These are phyloP conservation scores for Porites australiensis DNA, from an alignment of 64 coral and sea anemone species.

Conservation along the genomic window DNA sequence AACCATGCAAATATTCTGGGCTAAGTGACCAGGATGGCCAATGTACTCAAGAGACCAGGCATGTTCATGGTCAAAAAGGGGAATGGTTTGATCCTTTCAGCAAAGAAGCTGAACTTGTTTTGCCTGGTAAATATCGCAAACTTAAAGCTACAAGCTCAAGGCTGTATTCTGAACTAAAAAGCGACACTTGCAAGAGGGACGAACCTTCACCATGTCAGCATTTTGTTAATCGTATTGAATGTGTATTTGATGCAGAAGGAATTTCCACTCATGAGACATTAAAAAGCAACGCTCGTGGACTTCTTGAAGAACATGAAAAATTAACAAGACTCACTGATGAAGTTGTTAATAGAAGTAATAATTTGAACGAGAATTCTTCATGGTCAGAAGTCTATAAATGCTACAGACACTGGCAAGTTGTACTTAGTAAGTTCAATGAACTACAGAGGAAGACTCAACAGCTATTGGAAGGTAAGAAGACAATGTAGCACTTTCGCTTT, in stretches of 20 bases:
- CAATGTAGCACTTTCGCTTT: neutral
- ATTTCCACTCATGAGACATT: neutral
- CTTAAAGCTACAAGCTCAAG: conserved; percentile 5
- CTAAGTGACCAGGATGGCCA: neutral
- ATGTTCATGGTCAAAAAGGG: neutral
- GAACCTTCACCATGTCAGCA: neutral
- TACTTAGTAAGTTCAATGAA: conserved; percentile 39
- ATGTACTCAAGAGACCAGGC: neutral
- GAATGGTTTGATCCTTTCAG: conserved; percentile 24
- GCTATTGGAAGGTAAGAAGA: conserved; percentile 28
- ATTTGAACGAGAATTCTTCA: conserved; percentile 6
- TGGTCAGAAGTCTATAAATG: conserved; percentile 44
- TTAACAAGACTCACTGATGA: neutral
- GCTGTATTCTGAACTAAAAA: conserved; percentile 26
- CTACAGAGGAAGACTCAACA: conserved; percentile 26
- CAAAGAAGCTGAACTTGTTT: neutral
- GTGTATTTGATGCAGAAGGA: neutral
- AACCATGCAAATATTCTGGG: neutral
- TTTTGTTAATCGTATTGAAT: conserved; percentile 21
- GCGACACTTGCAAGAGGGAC: neutral
- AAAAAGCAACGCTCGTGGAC: neutral
- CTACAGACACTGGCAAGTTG: conserved; percentile 49
- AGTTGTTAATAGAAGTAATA: conserved; percentile 9
- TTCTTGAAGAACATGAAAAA: conserved; percentile 40
- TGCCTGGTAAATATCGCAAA: conserved; percentile 40